Evolutionary conservation across 2,888 invertebrate species (phyloP).

Genomic region (Molorchus minor): DNA sequence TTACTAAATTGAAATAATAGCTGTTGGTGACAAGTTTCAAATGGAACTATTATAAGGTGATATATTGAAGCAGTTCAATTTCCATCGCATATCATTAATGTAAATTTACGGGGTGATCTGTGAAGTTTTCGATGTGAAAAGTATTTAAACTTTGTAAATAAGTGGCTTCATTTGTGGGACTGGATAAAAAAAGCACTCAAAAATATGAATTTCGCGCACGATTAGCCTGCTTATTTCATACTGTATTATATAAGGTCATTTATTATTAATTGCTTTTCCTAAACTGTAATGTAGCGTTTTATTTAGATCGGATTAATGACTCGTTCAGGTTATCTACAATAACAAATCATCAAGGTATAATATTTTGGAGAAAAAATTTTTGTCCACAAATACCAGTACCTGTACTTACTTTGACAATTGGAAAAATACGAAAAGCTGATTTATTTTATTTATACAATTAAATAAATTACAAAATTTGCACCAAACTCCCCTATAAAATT

Average conservation of each 20-base stretch:
- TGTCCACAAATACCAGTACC: no score
- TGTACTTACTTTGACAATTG: no score
- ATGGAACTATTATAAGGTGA: constrained; percentile 50
- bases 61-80: constrained; percentile 50
- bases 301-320: no score
- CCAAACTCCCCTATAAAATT: no score
- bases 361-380: no score
- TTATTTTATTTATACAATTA: no score
- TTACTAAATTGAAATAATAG: constrained; percentile 47
- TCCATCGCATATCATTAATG: constrained; percentile 52
- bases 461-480: no score
- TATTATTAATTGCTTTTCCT: not conserved
- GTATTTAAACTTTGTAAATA: constrained; percentile 48
- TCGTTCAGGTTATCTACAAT: no score
- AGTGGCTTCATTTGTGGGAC: constrained; percentile 18
- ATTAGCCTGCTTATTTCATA: not conserved
- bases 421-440: no score
- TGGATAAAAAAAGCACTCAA: not conserved
- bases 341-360: no score
- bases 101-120: constrained; percentile 52
- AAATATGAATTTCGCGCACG: not conserved
- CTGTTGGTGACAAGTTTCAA: constrained; percentile 50
- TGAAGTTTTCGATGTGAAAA: constrained; percentile 47
- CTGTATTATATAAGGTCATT: not conserved
- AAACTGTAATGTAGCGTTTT: not conserved